Evolutionary conservation across 2,113 vertebrate genomes (phyloP).

Genomic region (Oxyruncus cristatus): DNA sequence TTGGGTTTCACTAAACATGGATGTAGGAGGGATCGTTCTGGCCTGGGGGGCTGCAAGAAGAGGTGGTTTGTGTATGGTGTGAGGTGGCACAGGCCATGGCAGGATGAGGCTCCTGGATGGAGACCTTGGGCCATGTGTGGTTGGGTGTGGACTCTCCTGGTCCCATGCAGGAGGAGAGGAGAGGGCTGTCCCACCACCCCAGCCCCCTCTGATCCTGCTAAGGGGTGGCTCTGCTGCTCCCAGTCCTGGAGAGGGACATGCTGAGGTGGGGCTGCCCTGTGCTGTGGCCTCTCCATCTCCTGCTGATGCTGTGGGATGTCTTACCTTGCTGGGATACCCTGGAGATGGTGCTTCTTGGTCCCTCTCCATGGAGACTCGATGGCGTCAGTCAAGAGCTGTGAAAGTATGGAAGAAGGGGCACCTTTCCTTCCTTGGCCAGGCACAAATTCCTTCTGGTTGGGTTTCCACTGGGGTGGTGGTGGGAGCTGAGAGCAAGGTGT

Average conservation of each 20-base stretch:
- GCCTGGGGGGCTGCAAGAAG: neutral
- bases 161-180: neutral
- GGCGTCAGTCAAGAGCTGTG: neutral
- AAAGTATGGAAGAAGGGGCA: neutral
- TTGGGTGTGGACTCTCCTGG: neutral
- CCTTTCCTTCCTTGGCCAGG: neutral
- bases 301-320: neutral
- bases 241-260: neutral
- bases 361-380: neutral
- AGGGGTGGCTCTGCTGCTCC: neutral
- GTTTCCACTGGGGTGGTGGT: neutral
- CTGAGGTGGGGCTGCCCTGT: neutral
- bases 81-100: fast-evolving
- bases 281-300: neutral
- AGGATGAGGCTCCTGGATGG: neutral
- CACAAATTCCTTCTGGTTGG: no score
- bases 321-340: neutral
- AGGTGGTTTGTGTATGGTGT: fast-evolving
- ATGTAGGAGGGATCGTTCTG: neutral
- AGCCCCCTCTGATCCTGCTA: neutral
- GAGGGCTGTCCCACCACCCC: neutral
- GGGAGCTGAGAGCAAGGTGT: neutral
- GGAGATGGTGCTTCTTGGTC: neutral
- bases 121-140: fast-evolving
- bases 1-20: neutral